Percentiles rank a stretch among this genome's conserved stretches.
Evolutionary conservation across 2,113 vertebrate genomes (phyloP).

Genomic region (Narcine bancroftii): DNA sequence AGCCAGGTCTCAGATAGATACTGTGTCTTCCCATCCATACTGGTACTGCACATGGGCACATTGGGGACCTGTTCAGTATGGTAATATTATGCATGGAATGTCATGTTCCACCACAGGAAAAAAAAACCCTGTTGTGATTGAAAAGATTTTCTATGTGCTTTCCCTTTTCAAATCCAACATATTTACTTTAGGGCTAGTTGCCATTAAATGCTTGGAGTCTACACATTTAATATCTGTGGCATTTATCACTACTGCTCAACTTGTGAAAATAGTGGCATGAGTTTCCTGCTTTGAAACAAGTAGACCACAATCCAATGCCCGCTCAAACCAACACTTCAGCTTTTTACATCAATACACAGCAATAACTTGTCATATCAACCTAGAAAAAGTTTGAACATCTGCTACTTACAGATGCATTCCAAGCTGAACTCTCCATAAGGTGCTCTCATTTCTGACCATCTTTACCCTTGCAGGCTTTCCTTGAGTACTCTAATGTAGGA

Average conservation of each 20-base stretch:
- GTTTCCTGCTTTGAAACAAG: too few relatives aligned
- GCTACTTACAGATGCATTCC: too few relatives aligned
- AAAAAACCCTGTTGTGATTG: neutral
- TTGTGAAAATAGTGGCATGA: neutral
- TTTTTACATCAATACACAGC: neutral
- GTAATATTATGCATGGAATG: too few relatives aligned
- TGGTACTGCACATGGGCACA: too few relatives aligned
- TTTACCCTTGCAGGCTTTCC: neutral
- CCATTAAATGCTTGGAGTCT: neutral
- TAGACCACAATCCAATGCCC: too few relatives aligned
- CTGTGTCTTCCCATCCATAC: too few relatives aligned
- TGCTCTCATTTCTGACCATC: neutral
- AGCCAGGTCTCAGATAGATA: too few relatives aligned
- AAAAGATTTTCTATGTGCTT: neutral
- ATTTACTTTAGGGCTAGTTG: neutral
- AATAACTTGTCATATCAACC: neutral
- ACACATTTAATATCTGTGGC: neutral
- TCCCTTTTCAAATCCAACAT: neutral
- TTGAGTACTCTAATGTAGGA: neutral
- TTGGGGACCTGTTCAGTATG: too few relatives aligned
- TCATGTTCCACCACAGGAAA: too few relatives aligned
- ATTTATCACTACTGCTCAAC: neutral
- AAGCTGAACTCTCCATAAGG: neutral
- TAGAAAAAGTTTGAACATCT: too few relatives aligned
- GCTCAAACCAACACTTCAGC: neutral